phyloP scores from a whole-genome alignment of 2,797 vertebrate species.

The Periophthalmus magnuspinnatus region DNA sequence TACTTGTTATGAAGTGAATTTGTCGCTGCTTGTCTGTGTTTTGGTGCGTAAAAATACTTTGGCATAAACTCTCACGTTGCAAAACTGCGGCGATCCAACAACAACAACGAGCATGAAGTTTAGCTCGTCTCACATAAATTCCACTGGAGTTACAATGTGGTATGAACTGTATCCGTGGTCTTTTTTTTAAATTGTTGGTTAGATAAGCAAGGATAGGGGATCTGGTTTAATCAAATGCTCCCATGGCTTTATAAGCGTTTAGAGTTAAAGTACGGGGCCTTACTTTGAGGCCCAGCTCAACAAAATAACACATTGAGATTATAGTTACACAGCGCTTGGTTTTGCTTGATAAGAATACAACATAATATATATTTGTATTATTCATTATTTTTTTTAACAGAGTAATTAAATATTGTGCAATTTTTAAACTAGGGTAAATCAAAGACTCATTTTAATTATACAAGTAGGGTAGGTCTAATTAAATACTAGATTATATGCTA shows the following conservation, averaged over 20 bases:
- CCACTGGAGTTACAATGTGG: slow-evolving; percentile 6
- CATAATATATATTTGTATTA: not conserved
- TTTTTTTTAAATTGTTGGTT: slow-evolving; percentile 1
- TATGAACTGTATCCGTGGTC: not conserved
- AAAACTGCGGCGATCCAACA: slow-evolving; percentile 11
- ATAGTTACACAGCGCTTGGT: not conserved
- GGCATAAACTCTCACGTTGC: not conserved
- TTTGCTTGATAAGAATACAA: not conserved
- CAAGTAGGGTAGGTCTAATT: not conserved
- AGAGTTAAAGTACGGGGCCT: not conserved
- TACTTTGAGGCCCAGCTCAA: slow-evolving; percentile 3
- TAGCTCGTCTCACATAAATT: slow-evolving; percentile 9
- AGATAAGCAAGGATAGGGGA: not conserved
- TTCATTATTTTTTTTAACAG: too few relatives aligned
- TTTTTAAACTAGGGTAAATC: not conserved
- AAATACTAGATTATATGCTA: not conserved
- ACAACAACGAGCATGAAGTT: slow-evolving; percentile 14
- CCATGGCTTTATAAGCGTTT: not conserved
- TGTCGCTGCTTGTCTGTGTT: not conserved
- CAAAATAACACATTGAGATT: not conserved
- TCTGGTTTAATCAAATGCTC: not conserved
- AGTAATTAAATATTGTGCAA: not conserved
- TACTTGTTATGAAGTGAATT: not conserved
- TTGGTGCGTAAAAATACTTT: not conserved
- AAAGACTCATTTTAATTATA: not conserved